Evolutionary conservation across 1,140 invertebrate species (phyloP).

Genomic region (Drosophila ercepeae): DNA sequence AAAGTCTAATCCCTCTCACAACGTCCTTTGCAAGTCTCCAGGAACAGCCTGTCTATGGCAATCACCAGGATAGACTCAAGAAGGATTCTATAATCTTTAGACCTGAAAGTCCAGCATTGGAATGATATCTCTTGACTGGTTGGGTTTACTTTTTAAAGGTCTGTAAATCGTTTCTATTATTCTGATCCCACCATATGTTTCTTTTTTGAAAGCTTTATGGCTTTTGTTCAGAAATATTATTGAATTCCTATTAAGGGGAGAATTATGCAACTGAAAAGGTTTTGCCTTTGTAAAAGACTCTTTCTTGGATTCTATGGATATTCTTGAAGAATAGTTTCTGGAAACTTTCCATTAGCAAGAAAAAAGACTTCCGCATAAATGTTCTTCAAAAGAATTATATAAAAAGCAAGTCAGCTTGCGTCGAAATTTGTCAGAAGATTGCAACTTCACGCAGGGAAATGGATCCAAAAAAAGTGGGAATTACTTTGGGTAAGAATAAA

Average conservation of each 20-base stretch:
- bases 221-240: not conserved
- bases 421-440: not conserved
- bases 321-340: not conserved
- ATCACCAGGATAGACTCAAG: conserved; percentile 28
- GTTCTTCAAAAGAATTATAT: not conserved
- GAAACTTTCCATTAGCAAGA: too few species aligned
- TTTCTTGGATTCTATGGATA: not conserved
- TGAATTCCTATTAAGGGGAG: not conserved
- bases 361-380: not conserved
- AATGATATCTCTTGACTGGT: not conserved
- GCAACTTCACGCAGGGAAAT: not conserved
- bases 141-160: not conserved
- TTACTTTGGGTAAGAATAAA: not conserved
- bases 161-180: not conserved
- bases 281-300: not conserved
- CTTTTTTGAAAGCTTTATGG: not conserved
- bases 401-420: not conserved
- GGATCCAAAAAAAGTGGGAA: not conserved
- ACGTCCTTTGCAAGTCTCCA: not conserved
- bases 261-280: not conserved
- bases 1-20: conserved; percentile 31
- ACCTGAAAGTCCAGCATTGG: not conserved
- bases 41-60: conserved; percentile 1
- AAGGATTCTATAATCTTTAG: conserved; percentile 14
- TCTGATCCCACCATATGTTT: not conserved